Percentiles rank a stretch among this genome's conserved stretches.
These are phyloP conservation scores for Zelleria hepariella DNA, from an alignment of 2,888 invertebrate genomes.

Conservation along the genomic window DNA sequence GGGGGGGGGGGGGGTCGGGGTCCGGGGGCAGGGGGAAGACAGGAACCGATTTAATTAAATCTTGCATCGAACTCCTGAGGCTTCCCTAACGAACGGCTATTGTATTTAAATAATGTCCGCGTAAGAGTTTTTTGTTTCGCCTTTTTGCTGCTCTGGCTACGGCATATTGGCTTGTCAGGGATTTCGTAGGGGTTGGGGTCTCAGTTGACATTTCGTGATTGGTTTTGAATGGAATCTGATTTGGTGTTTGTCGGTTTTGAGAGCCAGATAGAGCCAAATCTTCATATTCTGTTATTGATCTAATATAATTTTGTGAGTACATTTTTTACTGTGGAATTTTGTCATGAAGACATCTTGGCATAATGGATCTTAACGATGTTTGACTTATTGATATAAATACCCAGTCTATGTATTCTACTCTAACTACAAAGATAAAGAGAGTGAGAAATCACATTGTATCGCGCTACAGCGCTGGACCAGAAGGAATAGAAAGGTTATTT, in stretches of 20 bases:
- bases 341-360: too few species aligned
- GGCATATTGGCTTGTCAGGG: neutral
- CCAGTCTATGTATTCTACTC: too few species aligned
- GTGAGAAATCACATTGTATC: too few species aligned
- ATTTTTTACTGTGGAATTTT: too few species aligned
- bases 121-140: slow-evolving; percentile 17
- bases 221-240: slow-evolving; percentile 2
- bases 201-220: neutral
- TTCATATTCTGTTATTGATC: too few species aligned
- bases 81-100: slow-evolving; percentile 68
- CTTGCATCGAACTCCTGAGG: slow-evolving; percentile 74
- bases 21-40: slow-evolving; percentile 12
- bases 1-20: slow-evolving; percentile 14
- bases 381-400: too few species aligned
- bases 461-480: too few species aligned
- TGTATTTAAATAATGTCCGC: slow-evolving; percentile 69
- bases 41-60: slow-evolving; percentile 73
- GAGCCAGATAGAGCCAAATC: neutral
- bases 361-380: too few species aligned
- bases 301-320: too few species aligned
- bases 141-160: slow-evolving; percentile 42
- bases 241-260: neutral
- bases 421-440: too few species aligned
- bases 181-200: neutral
- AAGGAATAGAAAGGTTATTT: too few species aligned